Evolutionary conservation across 2,113 vertebrate genomes (phyloP).

Genomic region (Haliaeetus leucogaster): DNA sequence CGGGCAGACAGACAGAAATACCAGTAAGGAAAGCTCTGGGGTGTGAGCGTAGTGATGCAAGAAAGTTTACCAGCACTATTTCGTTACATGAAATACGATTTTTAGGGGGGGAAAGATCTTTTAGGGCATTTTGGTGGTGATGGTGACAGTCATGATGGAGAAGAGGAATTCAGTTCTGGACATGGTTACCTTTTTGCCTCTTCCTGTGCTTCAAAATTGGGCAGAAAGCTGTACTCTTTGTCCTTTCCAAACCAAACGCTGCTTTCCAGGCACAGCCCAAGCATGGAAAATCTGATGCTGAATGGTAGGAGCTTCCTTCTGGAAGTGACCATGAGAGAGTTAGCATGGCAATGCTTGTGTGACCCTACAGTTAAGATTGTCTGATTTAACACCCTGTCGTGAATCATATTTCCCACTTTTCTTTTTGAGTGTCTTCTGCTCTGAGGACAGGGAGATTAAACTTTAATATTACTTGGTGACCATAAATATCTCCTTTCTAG

Average conservation of each 20-base stretch:
- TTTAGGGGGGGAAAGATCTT: neutral
- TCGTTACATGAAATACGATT: neutral
- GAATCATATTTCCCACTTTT: neutral
- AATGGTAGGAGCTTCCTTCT: neutral
- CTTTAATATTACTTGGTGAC: neutral
- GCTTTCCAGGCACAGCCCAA: neutral
- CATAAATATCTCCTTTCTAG: neutral
- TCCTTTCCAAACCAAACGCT: neutral
- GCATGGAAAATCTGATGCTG: neutral
- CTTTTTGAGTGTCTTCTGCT: neutral
- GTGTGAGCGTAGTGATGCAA: fast-evolving
- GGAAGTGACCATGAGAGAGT: neutral
- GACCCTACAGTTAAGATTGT: neutral
- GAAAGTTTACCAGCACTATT: neutral
- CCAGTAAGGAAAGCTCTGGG: neutral
- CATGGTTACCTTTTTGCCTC: neutral
- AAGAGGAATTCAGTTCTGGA: neutral
- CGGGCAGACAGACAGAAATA: neutral
- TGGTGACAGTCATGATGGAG: neutral
- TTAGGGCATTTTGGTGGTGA: neutral
- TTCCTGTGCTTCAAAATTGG: neutral
- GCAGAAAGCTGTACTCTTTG: neutral
- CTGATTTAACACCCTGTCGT: neutral
- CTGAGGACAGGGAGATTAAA: neutral
- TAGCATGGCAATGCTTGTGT: neutral